Evolutionary conservation across 2,797 vertebrate genomes (phyloP), one percentile per base, ranked within the genome.

Genomic region (Pitangus sulphuratus): DNA sequence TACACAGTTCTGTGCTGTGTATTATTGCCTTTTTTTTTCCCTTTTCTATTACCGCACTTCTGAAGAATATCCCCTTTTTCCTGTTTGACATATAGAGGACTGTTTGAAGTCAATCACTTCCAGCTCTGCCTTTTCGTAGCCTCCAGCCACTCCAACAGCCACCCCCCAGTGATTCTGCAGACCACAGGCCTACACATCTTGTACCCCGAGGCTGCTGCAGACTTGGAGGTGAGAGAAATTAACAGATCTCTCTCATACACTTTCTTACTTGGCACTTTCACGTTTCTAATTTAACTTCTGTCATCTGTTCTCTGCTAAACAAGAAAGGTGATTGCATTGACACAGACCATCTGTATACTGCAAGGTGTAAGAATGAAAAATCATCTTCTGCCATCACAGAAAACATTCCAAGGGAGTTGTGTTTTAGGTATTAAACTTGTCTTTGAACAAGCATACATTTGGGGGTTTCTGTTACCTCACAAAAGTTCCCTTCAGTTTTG

Each of bases 291-390:
- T 89, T 94, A 87, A 95, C 69, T 96, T 80, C 57, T 31, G 61
- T 85, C 92, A 92, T 94, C 87, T 95, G 94, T 89, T 95, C 72
- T 78, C 68, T 79, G 68, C 51, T 85, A 84, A 87, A 82, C 6
- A 35, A 75, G 60, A 85, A 87, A 95, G 76, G 89, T 89, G 68
- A 89, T 33, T 64, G 78, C 75, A 72, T 48, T 90, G 88, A 88
- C 88, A 89, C 16, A 35, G 60, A 35, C 92, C 92, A 96, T 93
- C 86, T 93, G 86, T 61, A 60, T 50, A 60, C 53, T 89, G 60
- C 8, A 89, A 83, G n/a, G 75, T 60, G 44, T 54, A 93, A 94
- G 58, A 86, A 81, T 57, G 75, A 84, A 87, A 92, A 58, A 79
- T 62, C 24, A 56, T 75, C 33, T 88, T 74, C 70, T 93, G 60